Base-by-base conservation (phyloP, 2,888 invertebrate genomes). In the Sthenelais limicola region DNA sequence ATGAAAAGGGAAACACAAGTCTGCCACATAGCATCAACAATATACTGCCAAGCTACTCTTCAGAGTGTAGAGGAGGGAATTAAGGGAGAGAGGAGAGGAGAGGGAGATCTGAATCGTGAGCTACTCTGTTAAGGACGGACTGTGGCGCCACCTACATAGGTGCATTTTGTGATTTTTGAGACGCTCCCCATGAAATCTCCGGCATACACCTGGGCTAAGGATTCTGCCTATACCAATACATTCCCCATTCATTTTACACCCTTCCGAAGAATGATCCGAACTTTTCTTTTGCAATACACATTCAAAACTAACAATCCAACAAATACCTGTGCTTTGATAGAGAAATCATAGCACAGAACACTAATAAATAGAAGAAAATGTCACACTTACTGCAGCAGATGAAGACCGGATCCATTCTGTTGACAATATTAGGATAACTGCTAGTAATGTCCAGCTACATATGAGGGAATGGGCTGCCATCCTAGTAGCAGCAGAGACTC, bases 141-240 rank as follows among this genome's bases (percentile, higher is more conserved):
- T 33, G 62, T 62, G 62, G 62, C 62, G 62, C 35, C 62, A 33
- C 62, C 62, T 35, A n/a, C 62, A 15, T 62, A 26, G 9, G 15
- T 5, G 38, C 38, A 28, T 15, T 62, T 4, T 24, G 38, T n/a
- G 21, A 24, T 15, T 62, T 62, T 62, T 62, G 62, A 62, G 62
- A 62, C 38, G 62, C 15, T 43, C 62, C 62, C 62, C 24, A 24
- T 38, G 38, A 38, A 38, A 62, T 32, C 56, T n/a, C 56, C 32
- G 3, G 56, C 30, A 15, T n/a, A 18, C 56, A 3, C 5, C 56
- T 33, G n/a, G 9, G 2, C 30, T 33, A 7, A 4, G 56, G 56
- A 18, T 9, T 32, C 33, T 33, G 32, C 56, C 49, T 56, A 12
- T 30, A 56, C 56, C 15, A 4, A 43, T 12, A 12, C 12, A 43